Evolutionary conservation across 2,113 vertebrate species (phyloP).

Genomic region (Opisthocomus hoazin): DNA sequence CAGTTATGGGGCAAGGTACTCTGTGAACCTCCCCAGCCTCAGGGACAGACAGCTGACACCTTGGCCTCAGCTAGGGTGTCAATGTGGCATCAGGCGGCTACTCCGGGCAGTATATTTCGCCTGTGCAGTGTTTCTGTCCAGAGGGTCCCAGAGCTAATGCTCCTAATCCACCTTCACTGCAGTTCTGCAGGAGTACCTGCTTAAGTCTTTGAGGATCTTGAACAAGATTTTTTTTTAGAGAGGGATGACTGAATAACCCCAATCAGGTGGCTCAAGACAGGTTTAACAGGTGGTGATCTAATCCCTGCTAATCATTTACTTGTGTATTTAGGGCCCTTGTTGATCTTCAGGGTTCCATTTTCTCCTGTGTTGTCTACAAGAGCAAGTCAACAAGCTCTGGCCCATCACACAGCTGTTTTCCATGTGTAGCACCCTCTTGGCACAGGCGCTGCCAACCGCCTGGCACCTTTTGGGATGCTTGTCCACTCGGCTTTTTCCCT

Average conservation of each 20-base stretch:
- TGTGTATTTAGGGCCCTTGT: not conserved
- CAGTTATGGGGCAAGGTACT: not conserved
- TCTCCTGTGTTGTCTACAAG: not conserved
- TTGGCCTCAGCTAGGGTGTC: not conserved
- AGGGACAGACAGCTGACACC: not conserved
- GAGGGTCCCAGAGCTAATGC: not conserved
- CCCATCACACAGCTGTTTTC: not conserved
- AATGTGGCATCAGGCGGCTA: accelerated
- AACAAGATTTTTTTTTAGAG: not conserved
- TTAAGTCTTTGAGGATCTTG: not conserved
- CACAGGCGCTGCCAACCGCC: not conserved
- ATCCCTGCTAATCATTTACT: not conserved
- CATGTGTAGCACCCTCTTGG: not conserved
- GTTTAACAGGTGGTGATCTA: not conserved
- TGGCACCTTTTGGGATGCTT: not conserved
- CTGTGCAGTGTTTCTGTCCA: not conserved
- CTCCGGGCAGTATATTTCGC: not conserved
- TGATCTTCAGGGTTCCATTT: not conserved
- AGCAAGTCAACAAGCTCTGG: not conserved
- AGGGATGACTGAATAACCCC: not conserved
- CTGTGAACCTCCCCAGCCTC: not conserved
- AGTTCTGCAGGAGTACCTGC: not conserved
- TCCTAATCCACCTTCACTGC: not conserved
- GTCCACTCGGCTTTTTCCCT: constrained; percentile 6
- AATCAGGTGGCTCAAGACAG: not conserved